Base-by-base conservation (phyloP, 2,797 vertebrate genomes). In the Enteromius unitaeniatus region DNA sequence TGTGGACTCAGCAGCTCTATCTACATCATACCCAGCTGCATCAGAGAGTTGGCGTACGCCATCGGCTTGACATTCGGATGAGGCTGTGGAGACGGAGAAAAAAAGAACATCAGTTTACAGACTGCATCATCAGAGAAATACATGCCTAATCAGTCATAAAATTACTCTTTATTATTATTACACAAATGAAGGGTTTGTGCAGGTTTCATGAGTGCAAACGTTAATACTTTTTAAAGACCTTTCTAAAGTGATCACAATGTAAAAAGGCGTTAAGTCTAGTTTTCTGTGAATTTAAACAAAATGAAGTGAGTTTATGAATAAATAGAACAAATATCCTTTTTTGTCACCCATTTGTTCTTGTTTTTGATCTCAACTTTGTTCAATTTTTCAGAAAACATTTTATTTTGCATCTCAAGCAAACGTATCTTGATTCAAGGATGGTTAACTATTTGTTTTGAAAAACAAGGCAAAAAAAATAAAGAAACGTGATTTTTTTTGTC, bases 31-130 rank as follows among this genome's bases (percentile, higher is more conserved):
- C 97, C 97, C 91, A 98, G 28, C 94, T 98, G 97, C 94, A 98
- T 95, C 92, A 98, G 94, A 67, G 97, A 94, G 93, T 97, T 98
- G 85, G 97, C 97, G 3, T 98, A 98, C 6, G 96, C 96, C 97
- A 98, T 98, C 92, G 97, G 97, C 90, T 97, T 97, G 91, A 98
- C 96, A 89, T 97, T 97, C 87, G 97, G 97, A 93, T 98, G 97
- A 97, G 97, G 96, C 97, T 98, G 94, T 3, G 81, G 21, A 86
- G 62, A 1, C 2, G 64, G 4, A 60, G 14, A n/a, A n/a, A n/a
- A 34, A 34, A 40, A 28, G n/a, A 45, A 26, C 21, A 58, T 58
- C 10, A 3, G 1, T 45, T 60, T 26, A 42, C 4, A 21, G 31
- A 37, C 68, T 28, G n/a, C 51, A 62, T 47, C 26, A 17, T 49